phyloP scores from a whole-genome alignment of 2,888 invertebrate genomes.

The Idaea dimidiata region DNA sequence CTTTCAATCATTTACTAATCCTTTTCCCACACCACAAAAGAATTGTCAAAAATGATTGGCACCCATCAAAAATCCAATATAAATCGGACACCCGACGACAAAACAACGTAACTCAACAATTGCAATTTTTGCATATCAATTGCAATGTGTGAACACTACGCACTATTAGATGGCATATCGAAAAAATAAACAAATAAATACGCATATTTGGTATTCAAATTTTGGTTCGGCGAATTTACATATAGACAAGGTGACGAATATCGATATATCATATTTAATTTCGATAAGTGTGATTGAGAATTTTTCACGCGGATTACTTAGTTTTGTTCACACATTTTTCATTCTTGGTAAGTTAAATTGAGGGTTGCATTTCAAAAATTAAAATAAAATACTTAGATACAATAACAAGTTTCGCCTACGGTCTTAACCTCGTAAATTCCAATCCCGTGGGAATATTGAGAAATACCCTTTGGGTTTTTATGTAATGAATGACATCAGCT shows the following conservation, averaged over 20 bases:
- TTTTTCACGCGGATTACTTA: neutral
- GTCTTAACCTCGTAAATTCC: too few species aligned
- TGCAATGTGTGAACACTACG: constrained; percentile 32
- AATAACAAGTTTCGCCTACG: too few species aligned
- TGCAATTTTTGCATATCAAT: constrained; percentile 57
- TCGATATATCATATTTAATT: constrained; percentile 63
- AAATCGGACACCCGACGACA: neutral
- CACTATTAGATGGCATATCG: constrained; percentile 65
- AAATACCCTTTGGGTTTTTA: too few species aligned
- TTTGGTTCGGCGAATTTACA: constrained; percentile 61
- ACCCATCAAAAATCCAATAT: constrained; percentile 59
- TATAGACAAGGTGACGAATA: constrained; percentile 66
- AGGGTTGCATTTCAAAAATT: neutral
- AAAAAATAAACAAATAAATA: constrained; percentile 63
- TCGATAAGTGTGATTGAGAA: constrained; percentile 38
- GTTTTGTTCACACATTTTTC: neutral
- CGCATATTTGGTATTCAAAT: constrained; percentile 74
- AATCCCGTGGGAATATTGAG: too few species aligned
- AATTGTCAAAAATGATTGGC: constrained; percentile 45
- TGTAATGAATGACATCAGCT: too few species aligned
- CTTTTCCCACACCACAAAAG: constrained; percentile 22
- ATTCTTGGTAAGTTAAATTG: neutral
- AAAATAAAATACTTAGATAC: too few species aligned
- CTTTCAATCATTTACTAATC: constrained; percentile 21
- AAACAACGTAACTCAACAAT: constrained; percentile 12